Evolutionary conservation across 2,113 vertebrate species (phyloP).

Genomic region (Campylomormyrus numenius): DNA sequence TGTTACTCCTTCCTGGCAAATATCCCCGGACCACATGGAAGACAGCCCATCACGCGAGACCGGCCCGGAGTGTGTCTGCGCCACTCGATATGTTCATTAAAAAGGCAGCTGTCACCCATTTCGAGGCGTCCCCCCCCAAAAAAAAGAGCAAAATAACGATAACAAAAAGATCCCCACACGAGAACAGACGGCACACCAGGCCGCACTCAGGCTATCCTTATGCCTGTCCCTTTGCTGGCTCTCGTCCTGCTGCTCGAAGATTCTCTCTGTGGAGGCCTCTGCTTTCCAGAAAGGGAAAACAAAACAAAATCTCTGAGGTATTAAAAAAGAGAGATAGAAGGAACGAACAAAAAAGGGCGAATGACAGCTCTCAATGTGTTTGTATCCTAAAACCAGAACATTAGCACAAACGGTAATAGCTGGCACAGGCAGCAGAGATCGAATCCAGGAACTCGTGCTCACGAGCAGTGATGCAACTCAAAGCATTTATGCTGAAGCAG

Average conservation of each 20-base stretch:
- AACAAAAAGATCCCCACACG: neutral
- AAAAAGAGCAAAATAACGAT: neutral
- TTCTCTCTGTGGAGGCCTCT: slow-evolving; percentile 24
- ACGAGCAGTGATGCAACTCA: slow-evolving; percentile 67
- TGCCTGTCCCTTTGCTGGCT: slow-evolving; percentile 15
- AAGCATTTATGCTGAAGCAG: slow-evolving; percentile 67
- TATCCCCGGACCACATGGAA: slow-evolving; percentile 18
- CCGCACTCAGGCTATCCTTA: slow-evolving; percentile 4
- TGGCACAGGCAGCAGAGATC: slow-evolving; percentile 52
- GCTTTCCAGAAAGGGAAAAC: slow-evolving; percentile 36
- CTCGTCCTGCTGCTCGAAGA: slow-evolving; percentile 30
- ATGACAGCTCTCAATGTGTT: slow-evolving; percentile 67
- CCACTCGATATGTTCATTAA: slow-evolving; percentile 4
- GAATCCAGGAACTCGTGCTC: slow-evolving; percentile 60
- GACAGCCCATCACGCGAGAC: slow-evolving; percentile 17
- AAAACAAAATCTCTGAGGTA: slow-evolving; percentile 53
- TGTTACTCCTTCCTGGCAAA: neutral
- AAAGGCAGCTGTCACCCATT: neutral
- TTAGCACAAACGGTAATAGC: slow-evolving; percentile 71
- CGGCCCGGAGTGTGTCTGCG: neutral
- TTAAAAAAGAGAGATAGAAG: slow-evolving; percentile 41
- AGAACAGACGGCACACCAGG: neutral
- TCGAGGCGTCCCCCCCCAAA: neutral
- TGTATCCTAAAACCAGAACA: slow-evolving; percentile 70
- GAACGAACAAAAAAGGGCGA: slow-evolving; percentile 46